These are phyloP conservation scores for Schizothorax lantsangensis DNA, from an alignment of 2,797 vertebrate species.

Conservation along the genomic window DNA sequence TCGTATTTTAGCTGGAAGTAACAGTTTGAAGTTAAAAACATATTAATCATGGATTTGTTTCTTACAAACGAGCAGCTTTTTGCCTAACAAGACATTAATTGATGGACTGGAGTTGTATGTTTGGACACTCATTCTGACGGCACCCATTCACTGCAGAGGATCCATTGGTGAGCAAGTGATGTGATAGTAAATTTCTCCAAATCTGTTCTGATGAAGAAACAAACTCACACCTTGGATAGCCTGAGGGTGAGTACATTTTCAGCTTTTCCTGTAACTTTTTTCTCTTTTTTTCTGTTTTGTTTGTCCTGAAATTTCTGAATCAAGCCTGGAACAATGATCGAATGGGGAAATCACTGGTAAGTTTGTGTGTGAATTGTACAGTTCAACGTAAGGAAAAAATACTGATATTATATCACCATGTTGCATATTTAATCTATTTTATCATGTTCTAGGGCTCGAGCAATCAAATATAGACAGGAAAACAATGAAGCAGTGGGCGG, in stretches of 20 bases:
- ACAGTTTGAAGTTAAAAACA: background rate
- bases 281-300: background rate
- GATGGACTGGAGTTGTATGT: background rate
- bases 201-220: background rate
- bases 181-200: background rate
- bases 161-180: background rate
- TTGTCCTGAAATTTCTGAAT: slow-evolving; percentile 60
- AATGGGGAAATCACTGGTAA: slow-evolving; percentile 99
- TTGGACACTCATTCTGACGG: background rate
- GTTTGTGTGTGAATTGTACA: slow-evolving; percentile 51
- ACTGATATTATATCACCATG: background rate
- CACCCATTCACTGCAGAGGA: background rate
- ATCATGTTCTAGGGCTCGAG: slow-evolving; percentile 85
- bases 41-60: background rate
- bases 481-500: slow-evolving; percentile 94
- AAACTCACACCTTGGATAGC: background rate
- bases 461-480: slow-evolving; percentile 91
- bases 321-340: slow-evolving; percentile 97
- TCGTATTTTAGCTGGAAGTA: background rate
- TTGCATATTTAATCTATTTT: background rate
- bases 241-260: background rate
- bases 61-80: background rate
- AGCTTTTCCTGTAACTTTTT: background rate
- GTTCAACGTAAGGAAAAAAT: background rate
- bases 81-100: background rate